Evolutionary conservation across 2,113 vertebrate genomes (phyloP), one percentile per base, ranked within the genome.

Genomic region (Periophthalmus modestus): DNA sequence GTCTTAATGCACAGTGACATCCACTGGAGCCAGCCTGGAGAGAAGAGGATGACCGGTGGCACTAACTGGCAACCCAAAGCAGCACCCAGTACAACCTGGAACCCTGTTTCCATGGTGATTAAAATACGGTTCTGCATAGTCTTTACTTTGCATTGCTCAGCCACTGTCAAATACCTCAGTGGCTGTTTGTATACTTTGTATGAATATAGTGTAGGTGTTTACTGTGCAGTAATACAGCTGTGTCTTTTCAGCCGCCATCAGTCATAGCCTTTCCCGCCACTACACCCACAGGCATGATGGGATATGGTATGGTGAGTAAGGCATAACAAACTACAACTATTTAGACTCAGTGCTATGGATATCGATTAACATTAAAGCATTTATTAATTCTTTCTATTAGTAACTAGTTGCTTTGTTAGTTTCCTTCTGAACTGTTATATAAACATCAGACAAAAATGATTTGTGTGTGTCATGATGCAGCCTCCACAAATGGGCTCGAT

Each of bases 201-300:
- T 15, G 1, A 34, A n/a, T 23, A 13, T 61, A 21, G 11, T 43
- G n/a, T 66, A 34, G 33, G 19, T 73, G 18, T 23, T 47, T 34
- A 58, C 69, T 54, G 46, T 71, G 0, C 59, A 75, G 59, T 52
- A 21, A 24, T 46, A 24, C 79, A 24, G 74, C 83, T 71, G 15
- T 89, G 34, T 90, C 72, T 78, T 65, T 7, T 74, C 82, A 99
- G 97, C 94, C 95, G 18, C 94, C 95, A 0, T 96, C 97, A 15
- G 92, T 98, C 77, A 98, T 99, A 97, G 95, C 97, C n/a, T 99
- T 96, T 85, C 97, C 97, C 82, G 97, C 97, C 83, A 99, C 97
- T 71, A 99, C 97, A 16, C 97, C 97, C 23, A 99, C 97, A 14
- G 95, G 96, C 89, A 96, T 99, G 95, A 96, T 98, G 94, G 96